These are phyloP conservation scores for Pachyuromys duprasi DNA, from an alignment of 2,797 vertebrate species.

Conservation along the genomic window DNA sequence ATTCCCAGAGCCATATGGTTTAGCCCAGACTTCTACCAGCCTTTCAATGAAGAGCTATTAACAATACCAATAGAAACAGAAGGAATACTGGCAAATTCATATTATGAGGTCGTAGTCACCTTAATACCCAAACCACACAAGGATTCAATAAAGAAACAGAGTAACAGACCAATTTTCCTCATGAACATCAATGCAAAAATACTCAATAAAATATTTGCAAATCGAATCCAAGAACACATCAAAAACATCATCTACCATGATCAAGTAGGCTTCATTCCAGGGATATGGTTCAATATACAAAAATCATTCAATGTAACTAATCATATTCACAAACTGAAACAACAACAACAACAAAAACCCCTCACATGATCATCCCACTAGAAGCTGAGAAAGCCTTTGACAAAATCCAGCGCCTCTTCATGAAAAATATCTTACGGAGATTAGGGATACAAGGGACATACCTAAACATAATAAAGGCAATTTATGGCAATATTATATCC, in stretches of 20 bases:
- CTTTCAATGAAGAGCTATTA: background rate
- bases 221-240: background rate
- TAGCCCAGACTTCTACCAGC: background rate
- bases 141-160: background rate
- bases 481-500: background rate
- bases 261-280: background rate
- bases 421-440: background rate
- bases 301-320: background rate
- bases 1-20: background rate
- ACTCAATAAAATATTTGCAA: background rate
- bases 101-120: background rate
- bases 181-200: background rate
- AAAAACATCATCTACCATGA: background rate
- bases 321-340: background rate
- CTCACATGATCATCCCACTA: background rate
- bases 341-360: no score
- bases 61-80: background rate
- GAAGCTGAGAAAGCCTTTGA: background rate
- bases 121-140: background rate
- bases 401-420: background rate
- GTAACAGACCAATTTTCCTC: background rate
- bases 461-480: background rate
- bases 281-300: background rate
- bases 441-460: background rate
- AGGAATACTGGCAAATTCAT: background rate